A percentile compares a stretch with the other conserved stretches of the same genome.
Conservation (phyloP, 2,113 vertebrate species). For the Ammodytes dubius region DNA sequence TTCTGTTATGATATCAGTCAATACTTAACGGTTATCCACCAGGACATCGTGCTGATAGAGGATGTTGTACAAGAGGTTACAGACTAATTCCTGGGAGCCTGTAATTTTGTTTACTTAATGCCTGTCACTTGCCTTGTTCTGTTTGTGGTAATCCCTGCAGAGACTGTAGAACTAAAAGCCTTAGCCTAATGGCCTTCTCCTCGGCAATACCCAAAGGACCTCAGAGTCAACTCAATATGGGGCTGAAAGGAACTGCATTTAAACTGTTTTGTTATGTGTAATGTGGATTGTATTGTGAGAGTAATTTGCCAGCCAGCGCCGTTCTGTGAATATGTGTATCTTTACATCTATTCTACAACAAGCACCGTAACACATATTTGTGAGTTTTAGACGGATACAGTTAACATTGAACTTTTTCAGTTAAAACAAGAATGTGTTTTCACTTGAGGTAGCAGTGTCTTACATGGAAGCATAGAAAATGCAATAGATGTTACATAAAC, state of each 20-base stretch:
- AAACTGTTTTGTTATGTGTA: neutral
- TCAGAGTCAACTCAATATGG: constrained; percentile 18
- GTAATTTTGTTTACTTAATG: constrained; percentile 53
- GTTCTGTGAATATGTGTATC: neutral
- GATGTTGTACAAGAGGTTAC: constrained; percentile 27
- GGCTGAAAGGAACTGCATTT: neutral
- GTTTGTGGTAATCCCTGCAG: constrained; percentile 47
- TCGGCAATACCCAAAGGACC: constrained; percentile 44
- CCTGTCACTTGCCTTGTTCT: constrained; percentile 42
- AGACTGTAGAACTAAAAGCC: constrained; percentile 42
- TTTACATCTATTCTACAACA: neutral
- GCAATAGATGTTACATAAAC: neutral
- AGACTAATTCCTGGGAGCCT: constrained; percentile 33
- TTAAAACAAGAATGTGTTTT: neutral
- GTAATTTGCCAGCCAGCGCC: neutral
- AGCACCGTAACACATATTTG: neutral
- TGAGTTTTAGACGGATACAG: neutral
- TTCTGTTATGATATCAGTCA: neutral
- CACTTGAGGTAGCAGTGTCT: neutral
- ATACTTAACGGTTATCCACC: neutral
- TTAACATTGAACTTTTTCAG: neutral
- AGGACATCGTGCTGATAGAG: neutral
- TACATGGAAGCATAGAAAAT: neutral
- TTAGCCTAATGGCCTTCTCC: constrained; percentile 52
- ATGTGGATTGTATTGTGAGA: neutral